Conservation (phyloP, 1,140 invertebrate species). For the Cyclina sinensis region DNA sequence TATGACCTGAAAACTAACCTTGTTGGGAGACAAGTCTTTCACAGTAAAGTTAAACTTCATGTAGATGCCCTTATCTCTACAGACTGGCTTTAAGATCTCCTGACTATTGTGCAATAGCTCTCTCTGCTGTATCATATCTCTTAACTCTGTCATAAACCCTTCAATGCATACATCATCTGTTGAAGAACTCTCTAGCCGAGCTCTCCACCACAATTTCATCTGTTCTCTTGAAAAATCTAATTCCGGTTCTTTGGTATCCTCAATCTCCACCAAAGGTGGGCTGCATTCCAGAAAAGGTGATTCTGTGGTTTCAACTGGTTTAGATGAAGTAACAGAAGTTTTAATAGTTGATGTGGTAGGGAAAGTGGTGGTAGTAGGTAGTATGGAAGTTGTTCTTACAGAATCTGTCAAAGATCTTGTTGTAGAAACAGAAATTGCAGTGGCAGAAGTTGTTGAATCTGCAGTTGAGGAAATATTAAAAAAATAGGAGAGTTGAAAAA, state of each 20-base stretch:
- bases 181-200: neutral
- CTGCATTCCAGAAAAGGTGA: slow-evolving; percentile 24
- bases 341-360: neutral
- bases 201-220: slow-evolving; percentile 14
- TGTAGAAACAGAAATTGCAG: neutral
- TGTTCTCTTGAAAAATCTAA: slow-evolving; percentile 11
- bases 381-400: neutral
- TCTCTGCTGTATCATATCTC: neutral
- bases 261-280: neutral
- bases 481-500: neutral
- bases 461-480: slow-evolving; percentile 4
- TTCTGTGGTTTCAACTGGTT: neutral
- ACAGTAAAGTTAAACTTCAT: neutral
- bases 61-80: slow-evolving; percentile 4
- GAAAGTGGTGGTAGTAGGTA: neutral
- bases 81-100: neutral
- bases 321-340: neutral
- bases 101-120: neutral
- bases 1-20: neutral
- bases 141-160: neutral
- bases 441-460: neutral
- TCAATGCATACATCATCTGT: neutral
- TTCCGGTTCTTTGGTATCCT: neutral
- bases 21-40: neutral
- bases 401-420: neutral